Percentiles rank a stretch among this genome's conserved stretches.
phyloP scores from a whole-genome alignment of 2,888 invertebrate genomes.

The Cepaea hortensis region DNA sequence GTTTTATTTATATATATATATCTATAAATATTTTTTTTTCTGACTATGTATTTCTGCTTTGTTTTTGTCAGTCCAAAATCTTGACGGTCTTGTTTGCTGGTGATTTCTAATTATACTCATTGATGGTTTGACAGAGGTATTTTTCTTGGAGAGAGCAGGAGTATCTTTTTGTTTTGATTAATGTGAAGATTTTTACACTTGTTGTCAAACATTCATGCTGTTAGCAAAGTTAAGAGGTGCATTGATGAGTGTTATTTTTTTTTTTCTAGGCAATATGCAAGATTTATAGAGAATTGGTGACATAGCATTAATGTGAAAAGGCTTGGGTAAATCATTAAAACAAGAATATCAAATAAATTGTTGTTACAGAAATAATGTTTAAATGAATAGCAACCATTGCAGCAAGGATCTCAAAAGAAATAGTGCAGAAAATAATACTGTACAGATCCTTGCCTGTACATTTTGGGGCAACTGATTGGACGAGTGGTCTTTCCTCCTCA shows the following conservation, averaged over 20 bases:
- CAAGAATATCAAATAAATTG: too few relatives aligned
- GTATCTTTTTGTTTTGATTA: background rate
- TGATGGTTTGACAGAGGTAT: background rate
- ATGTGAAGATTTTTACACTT: constrained; percentile 1
- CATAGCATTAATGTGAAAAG: too few relatives aligned
- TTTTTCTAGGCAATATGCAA: too few relatives aligned
- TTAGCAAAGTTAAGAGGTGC: constrained; percentile 37
- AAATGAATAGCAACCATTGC: too few relatives aligned
- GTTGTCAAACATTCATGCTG: constrained; percentile 13
- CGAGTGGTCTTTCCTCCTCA: too few relatives aligned
- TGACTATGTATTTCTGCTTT: constrained; percentile 6
- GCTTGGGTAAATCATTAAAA: too few relatives aligned
- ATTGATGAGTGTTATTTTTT: background rate
- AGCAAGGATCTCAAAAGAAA: too few relatives aligned
- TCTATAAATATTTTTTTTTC: constrained; percentile 14
- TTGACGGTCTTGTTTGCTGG: background rate
- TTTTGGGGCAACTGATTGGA: too few relatives aligned
- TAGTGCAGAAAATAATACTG: too few relatives aligned
- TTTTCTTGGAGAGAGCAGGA: background rate
- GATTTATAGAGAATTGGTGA: too few relatives aligned
- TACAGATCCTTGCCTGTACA: too few relatives aligned
- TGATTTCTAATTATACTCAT: background rate
- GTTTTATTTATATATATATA: background rate
- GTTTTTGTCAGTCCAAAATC: constrained; percentile 13
- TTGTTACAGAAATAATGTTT: too few relatives aligned